phyloP scores from a whole-genome alignment of 2,113 vertebrate species.

The Leucosticte australis region DNA sequence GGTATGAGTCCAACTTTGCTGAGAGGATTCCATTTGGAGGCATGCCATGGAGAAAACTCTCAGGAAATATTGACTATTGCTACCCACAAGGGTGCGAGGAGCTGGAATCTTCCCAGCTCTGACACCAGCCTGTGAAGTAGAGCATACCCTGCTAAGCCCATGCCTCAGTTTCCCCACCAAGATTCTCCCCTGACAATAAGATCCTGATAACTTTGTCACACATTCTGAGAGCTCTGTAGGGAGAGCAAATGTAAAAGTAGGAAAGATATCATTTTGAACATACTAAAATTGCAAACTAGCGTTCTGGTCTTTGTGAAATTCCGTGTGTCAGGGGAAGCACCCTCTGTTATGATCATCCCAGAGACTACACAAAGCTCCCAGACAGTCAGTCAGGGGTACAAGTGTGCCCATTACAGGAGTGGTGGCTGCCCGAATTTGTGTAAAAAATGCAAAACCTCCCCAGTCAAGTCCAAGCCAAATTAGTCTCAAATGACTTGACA shows the following conservation, averaged over 20 bases:
- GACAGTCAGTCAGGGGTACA: not conserved
- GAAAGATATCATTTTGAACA: not conserved
- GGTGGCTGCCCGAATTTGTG: not conserved
- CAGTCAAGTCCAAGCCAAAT: not conserved
- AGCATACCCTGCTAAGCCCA: not conserved
- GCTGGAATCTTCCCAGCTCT: not conserved
- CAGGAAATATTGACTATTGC: conserved; percentile 5
- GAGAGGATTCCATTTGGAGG: conserved; percentile 22
- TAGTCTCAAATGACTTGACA: not conserved
- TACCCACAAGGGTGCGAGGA: not conserved
- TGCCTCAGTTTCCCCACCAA: not conserved
- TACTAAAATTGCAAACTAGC: not conserved
- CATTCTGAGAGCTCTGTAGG: not conserved
- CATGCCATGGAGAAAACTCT: conserved; percentile 6
- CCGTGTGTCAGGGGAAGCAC: not conserved
- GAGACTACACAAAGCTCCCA: not conserved
- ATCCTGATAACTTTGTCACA: not conserved
- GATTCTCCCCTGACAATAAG: not conserved
- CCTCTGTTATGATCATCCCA: not conserved
- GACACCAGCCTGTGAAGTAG: not conserved
- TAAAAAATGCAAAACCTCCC: not conserved
- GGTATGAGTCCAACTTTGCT: conserved; percentile 29
- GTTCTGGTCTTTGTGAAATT: not conserved
- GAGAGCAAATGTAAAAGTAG: not conserved
- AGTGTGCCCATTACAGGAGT: not conserved